phyloP scores from a whole-genome alignment of 64 coral and sea anemone genomes.

The Porites lutea region DNA sequence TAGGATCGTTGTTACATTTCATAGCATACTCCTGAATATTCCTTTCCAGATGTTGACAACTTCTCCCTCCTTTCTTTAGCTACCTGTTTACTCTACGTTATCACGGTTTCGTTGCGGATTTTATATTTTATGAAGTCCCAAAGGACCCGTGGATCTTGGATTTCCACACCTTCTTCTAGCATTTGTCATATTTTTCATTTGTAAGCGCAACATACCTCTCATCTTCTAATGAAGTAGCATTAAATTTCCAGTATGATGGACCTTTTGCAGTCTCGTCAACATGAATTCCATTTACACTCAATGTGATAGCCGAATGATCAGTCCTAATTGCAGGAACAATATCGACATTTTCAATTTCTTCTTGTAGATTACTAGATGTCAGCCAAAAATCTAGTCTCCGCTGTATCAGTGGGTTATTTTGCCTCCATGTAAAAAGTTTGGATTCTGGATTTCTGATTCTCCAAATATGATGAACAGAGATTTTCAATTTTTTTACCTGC shows the following conservation, averaged over 20 bases:
- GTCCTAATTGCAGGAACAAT: conserved; percentile 50
- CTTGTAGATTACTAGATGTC: conserved; percentile 28
- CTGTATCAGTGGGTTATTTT: neutral
- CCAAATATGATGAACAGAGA: conserved; percentile 12
- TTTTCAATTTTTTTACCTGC: conserved; percentile 3
- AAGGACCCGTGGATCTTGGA: conserved; percentile 38
- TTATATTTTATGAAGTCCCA: conserved; percentile 57
- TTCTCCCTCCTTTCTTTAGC: conserved; percentile 57
- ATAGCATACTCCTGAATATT: conserved; percentile 57
- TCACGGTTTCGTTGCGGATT: conserved; percentile 46
- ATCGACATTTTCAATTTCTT: conserved; percentile 22
- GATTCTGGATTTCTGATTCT: conserved; percentile 51
- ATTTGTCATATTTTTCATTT: conserved; percentile 6
- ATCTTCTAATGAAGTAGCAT: conserved; percentile 33
- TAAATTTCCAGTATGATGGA: conserved; percentile 61
- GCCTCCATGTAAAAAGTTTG: conserved; percentile 44
- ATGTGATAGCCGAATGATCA: conserved; percentile 42
- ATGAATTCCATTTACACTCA: conserved; percentile 36
- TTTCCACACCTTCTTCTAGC: conserved; percentile 41
- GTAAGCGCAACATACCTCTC: conserved; percentile 4
- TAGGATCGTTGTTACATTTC: conserved; percentile 10
- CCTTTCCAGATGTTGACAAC: conserved; percentile 14
- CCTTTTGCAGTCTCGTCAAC: conserved; percentile 35
- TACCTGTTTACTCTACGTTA: conserved; percentile 35
- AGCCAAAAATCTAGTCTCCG: conserved; percentile 36